phyloP scores from a whole-genome alignment of 2,888 invertebrate genomes.

The Phyto melanocephala region DNA sequence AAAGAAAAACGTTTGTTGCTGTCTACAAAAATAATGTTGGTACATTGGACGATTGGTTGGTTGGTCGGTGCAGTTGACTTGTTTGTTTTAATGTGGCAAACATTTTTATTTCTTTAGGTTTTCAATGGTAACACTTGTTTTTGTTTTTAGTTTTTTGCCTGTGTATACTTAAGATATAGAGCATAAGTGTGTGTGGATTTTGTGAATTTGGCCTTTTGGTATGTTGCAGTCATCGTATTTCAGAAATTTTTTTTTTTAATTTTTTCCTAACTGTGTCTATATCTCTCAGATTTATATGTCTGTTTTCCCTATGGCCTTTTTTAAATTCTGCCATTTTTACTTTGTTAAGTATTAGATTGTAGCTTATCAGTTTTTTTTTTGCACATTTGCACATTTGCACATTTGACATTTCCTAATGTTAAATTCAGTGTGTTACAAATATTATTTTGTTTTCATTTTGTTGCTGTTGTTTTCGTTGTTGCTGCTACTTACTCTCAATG shows the following conservation, averaged over 20 bases:
- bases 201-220: conserved; percentile 2
- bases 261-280: conserved; percentile 22
- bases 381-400: conserved; percentile 23
- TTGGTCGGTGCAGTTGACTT: not conserved
- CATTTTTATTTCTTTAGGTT: not conserved
- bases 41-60: not conserved
- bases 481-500: conserved; percentile 30
- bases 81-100: conserved; percentile 32
- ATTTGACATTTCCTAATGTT: conserved; percentile 62
- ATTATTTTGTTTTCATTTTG: conserved; percentile 26
- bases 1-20: conserved; percentile 49
- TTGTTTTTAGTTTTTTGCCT: not conserved
- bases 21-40: conserved; percentile 32
- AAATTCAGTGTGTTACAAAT: conserved; percentile 32
- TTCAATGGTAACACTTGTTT: conserved; percentile 38
- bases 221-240: conserved; percentile 42
- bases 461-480: not conserved
- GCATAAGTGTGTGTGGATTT: not conserved
- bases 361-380: not conserved
- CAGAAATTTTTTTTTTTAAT: not conserved
- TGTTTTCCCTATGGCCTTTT: conserved; percentile 51
- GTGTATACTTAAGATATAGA: not conserved
- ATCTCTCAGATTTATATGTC: conserved; percentile 54
- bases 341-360: conserved; percentile 21
- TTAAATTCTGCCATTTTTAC: conserved; percentile 28